Base-by-base conservation (phyloP, 2,797 vertebrate species). In the Prunella strophiata region DNA sequence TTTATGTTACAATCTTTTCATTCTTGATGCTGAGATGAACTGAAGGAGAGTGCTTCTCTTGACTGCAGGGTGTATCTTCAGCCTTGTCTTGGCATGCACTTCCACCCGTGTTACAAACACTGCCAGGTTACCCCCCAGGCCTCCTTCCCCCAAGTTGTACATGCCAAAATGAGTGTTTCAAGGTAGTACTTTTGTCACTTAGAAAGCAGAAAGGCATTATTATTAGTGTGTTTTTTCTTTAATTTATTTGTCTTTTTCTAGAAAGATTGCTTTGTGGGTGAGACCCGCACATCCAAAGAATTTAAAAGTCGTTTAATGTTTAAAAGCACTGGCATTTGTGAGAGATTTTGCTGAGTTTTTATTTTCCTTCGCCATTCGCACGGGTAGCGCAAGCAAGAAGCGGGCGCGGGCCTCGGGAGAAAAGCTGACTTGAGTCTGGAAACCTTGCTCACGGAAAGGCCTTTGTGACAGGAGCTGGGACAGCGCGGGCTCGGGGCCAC, bases 1-100 rank as follows among this genome's bases (percentile, higher is more conserved):
- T 98, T 99, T 99, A 98, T 98, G 98, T 99, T 98, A 98, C 98
- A 98, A 98, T 98, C 97, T 98, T 99, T 98, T 98, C 97, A 98
- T 98, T 98, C 96, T 98, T 96, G 97, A 96, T 97, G 98, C 98
- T 98, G 97, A 98, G 98, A 98, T 98, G 95, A 98, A 97, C 98
- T 97, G 98, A 98, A 98, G 97, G 96, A 97, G 98, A 98, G 97
- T 97, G 93, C 95, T 97, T 97, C 96, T 97, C 97, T 96, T 97
- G 96, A 96, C 97, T 98, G 97, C 97, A 98, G 97, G 98, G 98
- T 98, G 98, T 98, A 97, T 98, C 98, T 98, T 98, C 97, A 98
- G 98, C 97, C 97, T 97, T 97, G 97, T 98, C 98, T 98, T 98
- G 98, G 98, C 98, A 97, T 98, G 98, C 98, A 98, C 98, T 98